Conservation (phyloP, 2,797 vertebrate species). For the Sebastes vulpes region DNA sequence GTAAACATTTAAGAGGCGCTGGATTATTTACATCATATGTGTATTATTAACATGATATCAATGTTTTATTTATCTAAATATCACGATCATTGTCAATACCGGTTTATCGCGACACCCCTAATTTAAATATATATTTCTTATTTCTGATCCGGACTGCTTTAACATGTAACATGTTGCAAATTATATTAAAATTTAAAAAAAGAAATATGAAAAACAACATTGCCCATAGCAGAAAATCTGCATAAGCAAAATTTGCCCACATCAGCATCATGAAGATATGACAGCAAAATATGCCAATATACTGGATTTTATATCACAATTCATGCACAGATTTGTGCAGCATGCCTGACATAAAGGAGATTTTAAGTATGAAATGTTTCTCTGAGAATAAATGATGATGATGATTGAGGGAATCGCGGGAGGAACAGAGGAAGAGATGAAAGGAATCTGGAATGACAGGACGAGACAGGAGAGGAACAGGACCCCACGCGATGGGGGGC, state of each 20-base stretch:
- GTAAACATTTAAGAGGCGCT: no score
- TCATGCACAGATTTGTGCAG: background rate
- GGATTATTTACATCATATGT: no score
- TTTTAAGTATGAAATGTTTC: conserved; percentile 21
- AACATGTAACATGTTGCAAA: background rate
- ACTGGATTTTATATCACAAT: background rate
- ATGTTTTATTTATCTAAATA: no score
- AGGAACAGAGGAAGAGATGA: conserved; percentile 67
- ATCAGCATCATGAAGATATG: background rate
- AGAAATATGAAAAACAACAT: background rate
- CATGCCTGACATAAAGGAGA: background rate
- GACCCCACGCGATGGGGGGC: conserved; percentile 71
- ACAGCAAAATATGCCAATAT: background rate
- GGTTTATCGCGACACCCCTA: no score
- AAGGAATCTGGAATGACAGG: conserved; percentile 70
- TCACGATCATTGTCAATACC: no score
- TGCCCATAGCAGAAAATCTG: no score
- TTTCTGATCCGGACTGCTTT: background rate
- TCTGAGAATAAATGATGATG: conserved; percentile 47
- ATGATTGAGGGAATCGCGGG: conserved; percentile 56
- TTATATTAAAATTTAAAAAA: background rate
- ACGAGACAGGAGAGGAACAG: conserved; percentile 69
- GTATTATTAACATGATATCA: no score
- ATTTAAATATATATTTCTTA: no score
- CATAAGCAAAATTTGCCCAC: background rate